These are phyloP conservation scores for Torymus aiolomorphi DNA, from an alignment of 2,888 invertebrate species.

Conservation along the genomic window DNA sequence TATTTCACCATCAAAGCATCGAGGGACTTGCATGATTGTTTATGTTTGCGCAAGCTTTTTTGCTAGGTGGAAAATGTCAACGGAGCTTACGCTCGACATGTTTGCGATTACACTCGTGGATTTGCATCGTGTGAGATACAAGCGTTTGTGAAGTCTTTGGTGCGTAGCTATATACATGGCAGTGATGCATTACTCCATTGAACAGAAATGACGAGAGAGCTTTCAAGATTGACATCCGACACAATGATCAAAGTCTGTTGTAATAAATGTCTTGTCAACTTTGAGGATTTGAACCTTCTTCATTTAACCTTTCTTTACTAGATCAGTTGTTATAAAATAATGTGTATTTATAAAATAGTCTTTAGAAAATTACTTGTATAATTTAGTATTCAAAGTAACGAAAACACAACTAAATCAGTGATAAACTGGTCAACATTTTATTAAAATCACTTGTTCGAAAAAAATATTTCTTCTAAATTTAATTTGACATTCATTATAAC, in stretches of 20 bases:
- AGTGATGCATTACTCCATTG: constrained; percentile 53
- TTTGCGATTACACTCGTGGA: constrained; percentile 31
- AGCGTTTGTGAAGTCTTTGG: neutral
- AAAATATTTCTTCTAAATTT: too few relatives aligned
- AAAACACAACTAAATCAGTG: too few relatives aligned
- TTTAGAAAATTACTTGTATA: too few relatives aligned
- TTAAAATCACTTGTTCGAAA: too few relatives aligned
- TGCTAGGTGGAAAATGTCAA: neutral
- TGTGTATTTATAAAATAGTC: too few relatives aligned
- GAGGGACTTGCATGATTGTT: neutral
- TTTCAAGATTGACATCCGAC: constrained; percentile 37
- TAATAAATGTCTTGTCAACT: constrained; percentile 37
- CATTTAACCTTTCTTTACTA: too few relatives aligned
- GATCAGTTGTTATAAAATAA: too few relatives aligned
- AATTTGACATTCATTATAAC: too few relatives aligned
- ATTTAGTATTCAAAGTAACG: too few relatives aligned
- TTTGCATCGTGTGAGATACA: constrained; percentile 4
- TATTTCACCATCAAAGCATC: neutral
- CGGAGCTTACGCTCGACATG: neutral
- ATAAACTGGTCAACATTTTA: too few relatives aligned
- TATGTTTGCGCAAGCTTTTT: neutral
- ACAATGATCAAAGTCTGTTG: constrained; percentile 50
- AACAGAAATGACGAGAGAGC: constrained; percentile 55
- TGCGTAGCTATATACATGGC: neutral
- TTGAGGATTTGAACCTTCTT: too few relatives aligned